A percentile compares a stretch with the other conserved stretches of the same genome.
Conservation (phyloP, 2,113 vertebrate genomes). For the Esox niger region DNA sequence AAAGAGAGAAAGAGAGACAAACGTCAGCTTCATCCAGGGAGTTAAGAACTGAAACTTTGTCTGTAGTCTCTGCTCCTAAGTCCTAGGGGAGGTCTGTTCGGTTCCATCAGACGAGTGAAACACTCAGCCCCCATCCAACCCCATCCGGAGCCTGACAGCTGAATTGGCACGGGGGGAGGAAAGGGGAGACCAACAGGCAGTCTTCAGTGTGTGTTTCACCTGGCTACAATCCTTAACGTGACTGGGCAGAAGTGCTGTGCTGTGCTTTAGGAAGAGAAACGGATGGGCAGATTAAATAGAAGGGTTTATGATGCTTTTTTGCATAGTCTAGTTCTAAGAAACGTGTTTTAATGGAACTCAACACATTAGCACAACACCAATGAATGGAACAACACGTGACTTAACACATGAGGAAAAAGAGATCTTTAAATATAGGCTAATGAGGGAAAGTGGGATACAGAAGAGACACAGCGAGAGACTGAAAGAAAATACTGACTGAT, state of each 20-base stretch:
- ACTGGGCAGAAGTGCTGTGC: slow-evolving; percentile 20
- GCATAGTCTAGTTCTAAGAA: slow-evolving; percentile 4
- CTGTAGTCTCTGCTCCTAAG: slow-evolving; percentile 23
- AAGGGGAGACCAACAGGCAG: slow-evolving; percentile 1
- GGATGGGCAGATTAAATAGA: slow-evolving; percentile 22
- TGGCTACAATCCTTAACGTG: slow-evolving; percentile 6
- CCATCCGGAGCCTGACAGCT: neutral
- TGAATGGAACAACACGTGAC: slow-evolving; percentile 3
- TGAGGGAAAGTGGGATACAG: neutral
- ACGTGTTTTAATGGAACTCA: neutral
- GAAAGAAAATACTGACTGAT: too few relatives aligned
- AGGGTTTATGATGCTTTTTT: slow-evolving; percentile 10
- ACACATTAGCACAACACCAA: neutral
- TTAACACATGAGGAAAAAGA: neutral
- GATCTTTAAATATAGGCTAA: slow-evolving; percentile 14
- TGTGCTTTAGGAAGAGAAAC: neutral
- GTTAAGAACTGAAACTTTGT: slow-evolving; percentile 16
- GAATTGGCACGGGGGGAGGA: slow-evolving; percentile 10
- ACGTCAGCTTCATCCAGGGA: neutral
- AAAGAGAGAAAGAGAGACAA: neutral
- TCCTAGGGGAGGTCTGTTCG: slow-evolving; percentile 26
- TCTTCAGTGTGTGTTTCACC: slow-evolving; percentile 25
- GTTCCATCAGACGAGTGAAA: slow-evolving; percentile 30
- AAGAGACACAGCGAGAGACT: neutral
- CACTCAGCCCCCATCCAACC: neutral